These are phyloP conservation scores for Taeniopygia guttata DNA, from an alignment of 2,797 vertebrate genomes.

Conservation along the genomic window DNA sequence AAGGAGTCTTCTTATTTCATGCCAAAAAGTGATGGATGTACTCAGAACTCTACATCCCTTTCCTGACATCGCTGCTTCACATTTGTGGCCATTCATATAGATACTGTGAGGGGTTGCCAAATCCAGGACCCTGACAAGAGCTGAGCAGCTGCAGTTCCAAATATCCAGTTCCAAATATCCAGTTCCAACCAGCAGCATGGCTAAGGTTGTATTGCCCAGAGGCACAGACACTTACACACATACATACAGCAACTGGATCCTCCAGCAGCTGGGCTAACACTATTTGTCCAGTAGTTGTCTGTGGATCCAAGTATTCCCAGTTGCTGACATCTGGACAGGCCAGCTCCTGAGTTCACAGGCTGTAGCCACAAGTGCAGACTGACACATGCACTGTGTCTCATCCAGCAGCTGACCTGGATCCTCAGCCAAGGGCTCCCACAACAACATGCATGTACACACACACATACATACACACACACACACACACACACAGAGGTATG, in stretches of 20 bases:
- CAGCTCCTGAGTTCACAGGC: neutral
- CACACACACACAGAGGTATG: fast-evolving
- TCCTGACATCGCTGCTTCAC: neutral
- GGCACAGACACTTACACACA: neutral
- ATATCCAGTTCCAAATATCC: neutral
- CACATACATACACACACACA: too few relatives aligned
- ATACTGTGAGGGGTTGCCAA: neutral
- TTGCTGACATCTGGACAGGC: neutral
- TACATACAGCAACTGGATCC: neutral
- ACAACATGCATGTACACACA: fast-evolving
- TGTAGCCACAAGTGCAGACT: neutral
- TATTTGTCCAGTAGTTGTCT: neutral
- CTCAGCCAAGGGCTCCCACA: neutral
- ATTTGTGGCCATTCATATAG: neutral
- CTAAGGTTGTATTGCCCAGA: neutral
- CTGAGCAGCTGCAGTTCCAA: neutral
- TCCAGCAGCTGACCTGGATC: neutral
- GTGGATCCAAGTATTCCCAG: neutral
- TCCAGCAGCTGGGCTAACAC: neutral
- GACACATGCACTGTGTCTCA: neutral
- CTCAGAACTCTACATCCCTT: neutral
- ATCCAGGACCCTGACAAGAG: fast-evolving
- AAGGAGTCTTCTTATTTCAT: neutral
- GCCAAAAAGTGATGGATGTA: neutral
- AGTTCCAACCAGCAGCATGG: neutral